Evolutionary conservation across 2,888 invertebrate genomes (phyloP), one percentile per base, ranked within the genome.

Genomic region (Campoplex nolae): DNA sequence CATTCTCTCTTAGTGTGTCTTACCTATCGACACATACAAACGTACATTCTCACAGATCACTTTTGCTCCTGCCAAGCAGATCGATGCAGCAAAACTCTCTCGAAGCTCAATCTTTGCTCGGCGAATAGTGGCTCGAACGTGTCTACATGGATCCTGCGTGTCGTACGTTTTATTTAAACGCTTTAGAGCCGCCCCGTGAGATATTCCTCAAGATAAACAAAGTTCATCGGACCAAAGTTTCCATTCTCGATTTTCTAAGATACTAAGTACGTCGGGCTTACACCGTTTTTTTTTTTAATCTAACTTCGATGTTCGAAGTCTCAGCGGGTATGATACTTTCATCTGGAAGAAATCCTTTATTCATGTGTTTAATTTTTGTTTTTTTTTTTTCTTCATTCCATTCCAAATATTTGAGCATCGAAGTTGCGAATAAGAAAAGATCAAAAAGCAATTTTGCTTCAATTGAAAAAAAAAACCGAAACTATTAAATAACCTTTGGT

Each of bases 41-140:
- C 45, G n/a, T 18, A 42, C 56, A 76, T 48, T 70, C 51, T 28
- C 73, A 68, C 67, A 48, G 23, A 42, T 23, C 58, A 58, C 58
- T 45, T 58, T 79, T 54, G 42, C 68, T 54, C 13, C 54, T 56
- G 48, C 62, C 42, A 42, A 56, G 42, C 75, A 75, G 58, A 75
- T 75, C 75, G 76, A 67, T 67, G 65, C 45, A 67, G 76, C 51
- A 35, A 76, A 48, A 76, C 65, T 76, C 76, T 65, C 32, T 65
- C 76, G 48, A 65, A 42, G 75, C 75, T n/a, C 56, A 56, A 75
- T 56, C 58, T 75, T 32, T 6, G 28, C 35, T 73, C 18, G n/a
- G 11, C 32, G 51, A 42, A 35, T 18, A 70, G 35, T 42, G 13
- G 35, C 38, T 38, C 32, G 54, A 35, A 48, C 51, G 73, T 38